Evolutionary conservation across 53 echinoderm and acorn worm genomes (phyloP).

Genomic region (Luidia sarsii): DNA sequence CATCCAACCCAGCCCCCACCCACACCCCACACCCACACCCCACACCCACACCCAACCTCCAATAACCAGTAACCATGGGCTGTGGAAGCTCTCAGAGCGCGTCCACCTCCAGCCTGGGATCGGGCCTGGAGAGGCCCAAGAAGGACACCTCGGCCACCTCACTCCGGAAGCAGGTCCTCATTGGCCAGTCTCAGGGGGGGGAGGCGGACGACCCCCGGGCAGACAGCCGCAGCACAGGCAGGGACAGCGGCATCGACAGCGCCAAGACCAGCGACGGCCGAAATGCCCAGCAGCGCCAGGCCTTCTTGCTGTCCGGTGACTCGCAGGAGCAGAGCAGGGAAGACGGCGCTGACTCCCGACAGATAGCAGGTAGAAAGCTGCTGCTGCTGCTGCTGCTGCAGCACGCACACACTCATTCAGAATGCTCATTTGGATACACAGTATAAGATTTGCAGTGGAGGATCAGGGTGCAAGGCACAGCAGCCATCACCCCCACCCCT

Average conservation of each 20-base stretch:
- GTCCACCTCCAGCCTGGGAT: constrained; percentile 24
- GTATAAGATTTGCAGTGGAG: too few relatives aligned
- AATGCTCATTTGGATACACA: too few relatives aligned
- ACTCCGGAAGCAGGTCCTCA: constrained; percentile 46
- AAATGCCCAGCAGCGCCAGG: too few relatives aligned
- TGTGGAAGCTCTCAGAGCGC: constrained; percentile 72
- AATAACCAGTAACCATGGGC: constrained; percentile 58
- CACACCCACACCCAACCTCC: too few relatives aligned
- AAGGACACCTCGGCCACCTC: background rate
- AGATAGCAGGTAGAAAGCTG: constrained; percentile 24
- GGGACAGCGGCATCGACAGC: constrained; percentile 93
- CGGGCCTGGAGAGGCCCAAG: constrained; percentile 13
- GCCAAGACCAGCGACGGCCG: constrained; percentile 87
- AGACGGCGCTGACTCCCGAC: constrained; percentile 6
- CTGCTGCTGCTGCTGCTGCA: background rate
- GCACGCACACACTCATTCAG: too few relatives aligned
- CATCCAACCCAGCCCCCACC: too few relatives aligned
- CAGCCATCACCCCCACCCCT: too few relatives aligned
- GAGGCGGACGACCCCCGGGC: background rate
- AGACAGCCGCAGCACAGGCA: constrained; percentile 68
- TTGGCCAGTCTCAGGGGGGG: constrained; percentile 4
- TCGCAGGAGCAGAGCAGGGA: background rate
- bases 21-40: too few relatives aligned
- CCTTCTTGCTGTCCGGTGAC: too few relatives aligned
- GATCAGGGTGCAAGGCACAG: too few relatives aligned